Conservation (phyloP, 2,888 invertebrate genomes). For the Cyaniris semiargus region DNA sequence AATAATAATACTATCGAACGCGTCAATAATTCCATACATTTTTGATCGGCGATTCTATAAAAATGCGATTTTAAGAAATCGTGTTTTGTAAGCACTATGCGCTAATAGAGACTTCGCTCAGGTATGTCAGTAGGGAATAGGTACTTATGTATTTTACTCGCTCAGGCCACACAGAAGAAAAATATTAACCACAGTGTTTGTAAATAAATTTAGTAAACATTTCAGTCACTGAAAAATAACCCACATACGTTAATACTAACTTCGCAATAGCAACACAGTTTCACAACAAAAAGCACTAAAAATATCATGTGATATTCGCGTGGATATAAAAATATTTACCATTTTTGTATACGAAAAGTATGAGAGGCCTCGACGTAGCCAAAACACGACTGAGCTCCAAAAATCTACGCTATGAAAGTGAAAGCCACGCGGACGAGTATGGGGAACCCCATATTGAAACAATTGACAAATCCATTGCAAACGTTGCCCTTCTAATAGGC, state of each 20-base stretch:
- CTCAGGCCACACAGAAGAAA: neutral
- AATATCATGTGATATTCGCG: neutral
- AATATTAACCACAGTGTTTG: neutral
- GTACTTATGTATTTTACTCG: neutral
- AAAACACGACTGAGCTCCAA: slow-evolving; percentile 44
- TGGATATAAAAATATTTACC: slow-evolving; percentile 46
- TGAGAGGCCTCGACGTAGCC: slow-evolving; percentile 42
- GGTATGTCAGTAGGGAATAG: no score
- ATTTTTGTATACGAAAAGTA: slow-evolving; percentile 41
- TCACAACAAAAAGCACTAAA: neutral
- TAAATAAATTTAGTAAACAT: neutral
- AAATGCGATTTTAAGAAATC: no score
- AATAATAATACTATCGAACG: no score
- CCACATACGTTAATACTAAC: neutral
- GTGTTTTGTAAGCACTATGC: no score
- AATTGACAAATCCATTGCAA: neutral
- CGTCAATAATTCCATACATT: no score
- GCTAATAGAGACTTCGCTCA: no score
- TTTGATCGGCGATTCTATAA: no score
- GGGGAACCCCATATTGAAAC: slow-evolving; percentile 6
- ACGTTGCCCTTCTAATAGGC: neutral
- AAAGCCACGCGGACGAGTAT: neutral
- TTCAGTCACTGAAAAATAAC: neutral
- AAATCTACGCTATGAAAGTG: slow-evolving; percentile 1
- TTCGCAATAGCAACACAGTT: neutral